Evolutionary conservation across 2,888 invertebrate species (phyloP).

Genomic region (Alentia gelatinosa): DNA sequence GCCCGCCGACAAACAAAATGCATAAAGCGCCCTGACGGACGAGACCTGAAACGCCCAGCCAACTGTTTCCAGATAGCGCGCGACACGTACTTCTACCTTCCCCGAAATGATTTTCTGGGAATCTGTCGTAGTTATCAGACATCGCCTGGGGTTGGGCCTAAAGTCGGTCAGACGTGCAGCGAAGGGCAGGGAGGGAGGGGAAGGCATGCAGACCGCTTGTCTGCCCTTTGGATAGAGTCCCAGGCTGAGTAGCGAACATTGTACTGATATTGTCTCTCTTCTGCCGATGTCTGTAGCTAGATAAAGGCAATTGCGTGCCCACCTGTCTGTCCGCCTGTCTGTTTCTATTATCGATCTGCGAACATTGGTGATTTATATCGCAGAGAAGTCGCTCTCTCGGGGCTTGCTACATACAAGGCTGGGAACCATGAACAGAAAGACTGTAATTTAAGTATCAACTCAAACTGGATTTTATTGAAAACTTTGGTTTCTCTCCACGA

Average conservation of each 20-base stretch:
- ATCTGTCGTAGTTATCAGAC: not conserved
- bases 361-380: too few species aligned
- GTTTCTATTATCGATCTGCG: not conserved
- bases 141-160: not conserved
- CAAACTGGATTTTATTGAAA: too few species aligned
- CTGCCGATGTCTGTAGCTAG: not conserved
- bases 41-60: not conserved
- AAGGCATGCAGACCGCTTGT: not conserved
- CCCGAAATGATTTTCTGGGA: not conserved
- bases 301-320: not conserved
- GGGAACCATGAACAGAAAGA: too few species aligned
- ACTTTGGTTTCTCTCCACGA: too few species aligned
- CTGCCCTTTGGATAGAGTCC: not conserved
- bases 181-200: not conserved
- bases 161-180: not conserved
- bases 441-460: too few species aligned
- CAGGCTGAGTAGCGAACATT: not conserved
- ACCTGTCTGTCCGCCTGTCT: slow-evolving; percentile 27
- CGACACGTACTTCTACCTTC: not conserved
- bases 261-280: not conserved
- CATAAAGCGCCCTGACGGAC: not conserved
- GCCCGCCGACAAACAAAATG: not conserved
- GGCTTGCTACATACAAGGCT: too few species aligned
- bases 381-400: too few species aligned
- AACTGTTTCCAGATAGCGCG: not conserved